phyloP scores from a whole-genome alignment of 2,888 invertebrate genomes.

The Clepsis dumicolana region DNA sequence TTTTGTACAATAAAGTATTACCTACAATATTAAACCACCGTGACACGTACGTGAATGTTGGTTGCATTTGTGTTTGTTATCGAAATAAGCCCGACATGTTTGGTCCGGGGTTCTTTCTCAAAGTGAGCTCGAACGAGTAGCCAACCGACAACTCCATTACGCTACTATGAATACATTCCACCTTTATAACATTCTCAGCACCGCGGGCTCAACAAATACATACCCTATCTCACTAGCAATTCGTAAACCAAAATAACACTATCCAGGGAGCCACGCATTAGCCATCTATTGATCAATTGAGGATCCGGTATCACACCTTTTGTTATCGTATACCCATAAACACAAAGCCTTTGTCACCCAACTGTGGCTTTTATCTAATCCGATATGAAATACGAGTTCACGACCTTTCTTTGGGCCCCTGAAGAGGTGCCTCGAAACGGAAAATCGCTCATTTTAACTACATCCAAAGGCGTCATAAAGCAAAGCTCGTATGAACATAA shows the following conservation, averaged over 20 bases:
- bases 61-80: no score
- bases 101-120: no score
- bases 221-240: neutral
- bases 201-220: neutral
- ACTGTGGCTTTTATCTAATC: slow-evolving; percentile 28
- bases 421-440: slow-evolving; percentile 13
- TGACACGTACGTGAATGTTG: no score
- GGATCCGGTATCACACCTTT: slow-evolving; percentile 15
- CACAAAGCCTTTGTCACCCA: slow-evolving; percentile 26
- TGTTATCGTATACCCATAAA: slow-evolving; percentile 12
- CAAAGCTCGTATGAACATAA: slow-evolving; percentile 5
- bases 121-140: no score
- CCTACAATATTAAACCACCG: no score
- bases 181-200: neutral
- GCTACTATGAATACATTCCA: neutral
- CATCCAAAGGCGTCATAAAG: slow-evolving; percentile 7
- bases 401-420: slow-evolving; percentile 22
- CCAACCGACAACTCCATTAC: no score
- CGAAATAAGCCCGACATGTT: no score
- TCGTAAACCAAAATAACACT: neutral
- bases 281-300: slow-evolving; percentile 12
- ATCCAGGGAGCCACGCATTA: slow-evolving; percentile 3
- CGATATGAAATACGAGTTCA: slow-evolving; percentile 27
- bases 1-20: no score
- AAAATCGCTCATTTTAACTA: slow-evolving; percentile 22